phyloP scores from a whole-genome alignment of 2,888 invertebrate genomes.

The Hydrotaea cyrtoneurina region DNA sequence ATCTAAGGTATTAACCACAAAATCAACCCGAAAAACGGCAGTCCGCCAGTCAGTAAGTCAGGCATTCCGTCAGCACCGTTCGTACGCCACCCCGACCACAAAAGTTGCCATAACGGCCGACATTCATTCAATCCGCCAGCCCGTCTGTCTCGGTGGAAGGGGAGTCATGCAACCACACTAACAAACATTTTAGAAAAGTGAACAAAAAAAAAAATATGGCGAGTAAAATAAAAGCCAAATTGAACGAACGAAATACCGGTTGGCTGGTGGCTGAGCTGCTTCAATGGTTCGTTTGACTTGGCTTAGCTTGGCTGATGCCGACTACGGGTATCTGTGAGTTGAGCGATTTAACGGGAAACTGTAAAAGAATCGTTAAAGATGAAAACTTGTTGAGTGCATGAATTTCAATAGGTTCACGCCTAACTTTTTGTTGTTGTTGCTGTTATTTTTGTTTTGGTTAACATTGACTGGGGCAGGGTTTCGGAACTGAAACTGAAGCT shows the following conservation, averaged over 20 bases:
- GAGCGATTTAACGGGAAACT: conserved; percentile 50
- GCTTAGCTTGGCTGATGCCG: not conserved
- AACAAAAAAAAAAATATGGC: not conserved
- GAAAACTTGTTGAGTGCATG: conserved; percentile 68
- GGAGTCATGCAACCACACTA: conserved; percentile 19
- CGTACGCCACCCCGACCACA: not conserved
- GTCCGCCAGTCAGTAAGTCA: not conserved
- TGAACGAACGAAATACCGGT: conserved; percentile 43
- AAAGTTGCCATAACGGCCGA: not conserved
- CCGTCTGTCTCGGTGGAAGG: not conserved
- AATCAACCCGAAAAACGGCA: conserved; percentile 7
- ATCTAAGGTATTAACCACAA: conserved; percentile 46
- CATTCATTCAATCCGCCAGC: not conserved
- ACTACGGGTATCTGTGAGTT: not conserved
- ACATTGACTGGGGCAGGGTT: not conserved
- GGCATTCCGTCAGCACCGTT: not conserved
- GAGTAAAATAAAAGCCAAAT: conserved; percentile 14
- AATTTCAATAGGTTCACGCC: conserved; percentile 79
- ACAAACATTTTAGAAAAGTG: conserved; percentile 43
- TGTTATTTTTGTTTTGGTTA: not conserved
- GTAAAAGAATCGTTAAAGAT: conserved; percentile 64
- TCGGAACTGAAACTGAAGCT: not conserved
- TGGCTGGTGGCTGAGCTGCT: not conserved
- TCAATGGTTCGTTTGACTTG: not conserved
- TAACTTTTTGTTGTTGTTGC: conserved; percentile 50